Base-by-base conservation (phyloP, 2,113 vertebrate species). In the Osmerus eperlanus region DNA sequence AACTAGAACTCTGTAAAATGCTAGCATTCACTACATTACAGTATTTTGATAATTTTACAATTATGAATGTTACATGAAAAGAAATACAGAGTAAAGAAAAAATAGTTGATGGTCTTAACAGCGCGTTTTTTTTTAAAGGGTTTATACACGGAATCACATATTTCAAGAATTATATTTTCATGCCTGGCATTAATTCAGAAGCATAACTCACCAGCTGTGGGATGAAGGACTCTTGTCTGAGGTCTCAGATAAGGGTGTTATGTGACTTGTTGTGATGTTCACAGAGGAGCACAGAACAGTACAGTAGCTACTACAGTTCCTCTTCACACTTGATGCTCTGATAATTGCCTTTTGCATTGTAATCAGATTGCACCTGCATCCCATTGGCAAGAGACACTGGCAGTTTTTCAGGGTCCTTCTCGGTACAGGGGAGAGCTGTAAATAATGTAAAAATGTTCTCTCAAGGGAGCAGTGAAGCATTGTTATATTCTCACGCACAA, bases 361-460 rank as follows among this genome's bases (percentile, higher is more conserved):
- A 84, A 82, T 88, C 80, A 76, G 77, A 79, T 84, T 59, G 71
- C 74, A 77, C 78, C 76, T 68, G 53, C 65, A 75, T 73, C 72
- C 78, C 70, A 75, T 79, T 55, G 75, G 70, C 19, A 6, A 66
- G 64, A 80, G 86, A 86, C 78, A 81, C 75, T 1, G 76, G 75
- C 59, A 79, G 82, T 84, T 86, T 83, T 74, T 81, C 82, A 76
- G 63, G 75, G 70, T 36, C 73, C 80, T 84, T 75, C 78, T 83
- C 56, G 68, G 78, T 74, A 78, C 73, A n/a, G 59, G 79, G 76
- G 71, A 25, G 72, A 64, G 75, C 83, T 76, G 75, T 85, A 81
- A 87, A 84, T 78, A 81, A 82, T 79, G 81, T 83, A 82, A 81
- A 83, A 81, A 83, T 75, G 78, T 83, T 88, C 83, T 82, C 83